phyloP scores from a whole-genome alignment of 2,797 vertebrate genomes.

The Danio tinwini region DNA sequence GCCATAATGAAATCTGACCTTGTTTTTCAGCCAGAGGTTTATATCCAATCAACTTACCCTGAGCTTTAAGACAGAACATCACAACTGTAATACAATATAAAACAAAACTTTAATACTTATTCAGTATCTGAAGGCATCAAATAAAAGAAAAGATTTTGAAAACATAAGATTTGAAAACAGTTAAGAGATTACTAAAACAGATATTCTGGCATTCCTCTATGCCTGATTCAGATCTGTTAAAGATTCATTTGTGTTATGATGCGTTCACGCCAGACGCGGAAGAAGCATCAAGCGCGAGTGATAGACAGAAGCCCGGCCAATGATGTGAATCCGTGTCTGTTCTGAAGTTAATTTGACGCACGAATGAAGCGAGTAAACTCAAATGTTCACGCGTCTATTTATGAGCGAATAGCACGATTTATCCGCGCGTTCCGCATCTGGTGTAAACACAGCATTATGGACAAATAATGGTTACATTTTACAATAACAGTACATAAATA shows the following conservation, averaged over 20 bases:
- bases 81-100: conserved; percentile 9
- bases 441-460: too few relatives aligned
- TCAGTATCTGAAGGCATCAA: background rate
- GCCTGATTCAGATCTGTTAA: background rate
- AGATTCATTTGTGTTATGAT: background rate
- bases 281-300: too few relatives aligned
- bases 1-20: conserved; percentile 47
- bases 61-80: background rate
- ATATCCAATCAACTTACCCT: conserved; percentile 33
- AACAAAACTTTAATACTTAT: background rate
- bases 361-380: too few relatives aligned
- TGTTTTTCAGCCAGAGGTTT: conserved; percentile 31
- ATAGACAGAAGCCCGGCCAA: too few relatives aligned
- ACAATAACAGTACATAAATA: too few relatives aligned
- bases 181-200: background rate
- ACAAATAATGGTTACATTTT: too few relatives aligned
- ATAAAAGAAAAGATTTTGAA: background rate
- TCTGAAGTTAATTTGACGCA: too few relatives aligned
- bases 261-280: too few relatives aligned
- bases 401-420: too few relatives aligned
- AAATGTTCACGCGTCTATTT: too few relatives aligned
- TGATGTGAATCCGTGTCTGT: too few relatives aligned
- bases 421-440: too few relatives aligned
- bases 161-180: background rate
- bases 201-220: background rate